Evolutionary conservation across 2,888 invertebrate genomes (phyloP).

Genomic region (Spatulosminthurus flaviceps): DNA sequence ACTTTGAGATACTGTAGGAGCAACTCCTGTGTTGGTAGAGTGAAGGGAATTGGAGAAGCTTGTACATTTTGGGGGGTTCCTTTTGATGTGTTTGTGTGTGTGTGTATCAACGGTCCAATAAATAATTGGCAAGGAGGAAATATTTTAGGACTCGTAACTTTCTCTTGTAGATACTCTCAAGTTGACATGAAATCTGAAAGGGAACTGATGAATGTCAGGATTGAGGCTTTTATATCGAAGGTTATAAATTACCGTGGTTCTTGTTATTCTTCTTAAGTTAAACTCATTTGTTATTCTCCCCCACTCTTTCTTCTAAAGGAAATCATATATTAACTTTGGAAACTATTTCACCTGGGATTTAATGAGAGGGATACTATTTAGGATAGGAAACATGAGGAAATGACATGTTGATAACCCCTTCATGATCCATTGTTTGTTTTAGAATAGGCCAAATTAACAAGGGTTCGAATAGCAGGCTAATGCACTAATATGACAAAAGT

Average conservation of each 20-base stretch:
- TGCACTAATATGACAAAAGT: too few relatives aligned
- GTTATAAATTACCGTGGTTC: background rate
- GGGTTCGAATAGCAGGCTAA: too few relatives aligned
- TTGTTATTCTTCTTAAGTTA: background rate
- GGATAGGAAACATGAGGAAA: too few relatives aligned
- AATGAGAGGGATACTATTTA: too few relatives aligned
- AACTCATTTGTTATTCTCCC: background rate
- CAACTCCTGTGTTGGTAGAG: background rate
- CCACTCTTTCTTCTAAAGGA: too few relatives aligned
- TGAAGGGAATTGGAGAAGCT: too few relatives aligned
- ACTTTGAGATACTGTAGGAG: background rate
- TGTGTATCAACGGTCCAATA: background rate
- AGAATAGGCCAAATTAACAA: too few relatives aligned
- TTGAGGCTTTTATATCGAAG: background rate
- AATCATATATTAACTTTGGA: background rate
- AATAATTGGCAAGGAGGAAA: background rate
- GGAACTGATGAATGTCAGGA: background rate
- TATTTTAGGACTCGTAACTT: background rate
- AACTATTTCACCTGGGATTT: background rate
- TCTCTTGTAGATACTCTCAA: background rate
- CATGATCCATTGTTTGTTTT: too few relatives aligned
- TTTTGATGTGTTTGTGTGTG: background rate
- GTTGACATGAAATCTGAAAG: constrained; percentile 12
- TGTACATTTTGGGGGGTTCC: too few relatives aligned
- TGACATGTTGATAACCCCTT: too few relatives aligned